Conservation (phyloP, 1,140 invertebrate species). For the Tribolium castaneum region DNA sequence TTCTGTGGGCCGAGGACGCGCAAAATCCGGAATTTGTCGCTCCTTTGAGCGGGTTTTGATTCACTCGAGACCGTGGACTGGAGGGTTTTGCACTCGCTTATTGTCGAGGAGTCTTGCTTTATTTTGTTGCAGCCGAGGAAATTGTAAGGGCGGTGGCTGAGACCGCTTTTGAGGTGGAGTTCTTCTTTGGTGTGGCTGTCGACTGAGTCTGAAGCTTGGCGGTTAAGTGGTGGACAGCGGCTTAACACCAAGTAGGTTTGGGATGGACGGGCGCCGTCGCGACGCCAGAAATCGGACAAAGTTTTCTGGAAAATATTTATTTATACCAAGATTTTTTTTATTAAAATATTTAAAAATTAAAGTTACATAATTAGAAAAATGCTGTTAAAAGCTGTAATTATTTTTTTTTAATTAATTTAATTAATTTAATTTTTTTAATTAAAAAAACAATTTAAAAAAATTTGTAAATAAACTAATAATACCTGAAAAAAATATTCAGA, state of each 20-base stretch:
- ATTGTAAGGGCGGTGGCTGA: not conserved
- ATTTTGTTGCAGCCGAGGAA: slow-evolving; percentile 1
- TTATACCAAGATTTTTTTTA: too few species aligned
- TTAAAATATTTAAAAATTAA: not conserved
- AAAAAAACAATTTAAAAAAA: too few species aligned
- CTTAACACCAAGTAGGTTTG: slow-evolving; percentile 14
- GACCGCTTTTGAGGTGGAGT: not conserved
- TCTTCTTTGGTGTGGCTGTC: not conserved
- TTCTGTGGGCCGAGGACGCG: not conserved
- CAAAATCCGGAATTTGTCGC: slow-evolving; percentile 6
- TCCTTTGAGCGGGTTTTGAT: not conserved
- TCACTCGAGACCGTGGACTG: not conserved
- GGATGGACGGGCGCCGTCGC: slow-evolving; percentile 33
- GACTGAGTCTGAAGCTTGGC: slow-evolving; percentile 49
- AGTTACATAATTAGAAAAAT: too few species aligned
- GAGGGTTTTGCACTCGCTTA: not conserved
- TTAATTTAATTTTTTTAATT: too few species aligned
- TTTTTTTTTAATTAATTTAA: too few species aligned
- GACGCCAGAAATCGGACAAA: slow-evolving; percentile 53
- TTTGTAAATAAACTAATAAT: too few species aligned
- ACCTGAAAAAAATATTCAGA: too few species aligned
- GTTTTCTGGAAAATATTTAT: slow-evolving; percentile 51
- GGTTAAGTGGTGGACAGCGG: slow-evolving; percentile 35
- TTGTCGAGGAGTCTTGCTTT: not conserved
- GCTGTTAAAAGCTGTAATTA: too few species aligned